phyloP scores from a whole-genome alignment of 2,113 vertebrate genomes.

The Dendropsophus ebraccatus region DNA sequence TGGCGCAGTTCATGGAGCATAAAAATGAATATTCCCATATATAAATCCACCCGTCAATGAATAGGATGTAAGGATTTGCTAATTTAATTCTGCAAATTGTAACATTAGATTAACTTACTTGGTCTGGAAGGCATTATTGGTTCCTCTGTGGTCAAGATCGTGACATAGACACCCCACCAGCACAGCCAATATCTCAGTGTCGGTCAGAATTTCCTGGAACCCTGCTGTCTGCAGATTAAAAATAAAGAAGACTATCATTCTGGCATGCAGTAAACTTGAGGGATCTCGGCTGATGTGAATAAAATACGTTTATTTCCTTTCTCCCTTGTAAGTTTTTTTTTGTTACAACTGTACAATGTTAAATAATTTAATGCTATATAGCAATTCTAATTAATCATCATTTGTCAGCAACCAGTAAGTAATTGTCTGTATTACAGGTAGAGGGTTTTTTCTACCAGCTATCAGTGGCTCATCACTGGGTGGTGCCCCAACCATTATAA shows the following conservation, averaged over 20 bases:
- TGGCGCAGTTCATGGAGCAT: neutral
- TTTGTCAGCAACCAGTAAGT: neutral
- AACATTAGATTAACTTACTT: conserved; percentile 80
- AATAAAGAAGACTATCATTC: conserved; percentile 67
- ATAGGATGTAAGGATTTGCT: neutral
- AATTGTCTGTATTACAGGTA: too few species aligned
- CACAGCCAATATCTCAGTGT: conserved; percentile 95
- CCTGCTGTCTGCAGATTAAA: conserved; percentile 84
- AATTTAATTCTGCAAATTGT: neutral
- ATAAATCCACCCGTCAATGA: neutral
- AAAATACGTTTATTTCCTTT: neutral
- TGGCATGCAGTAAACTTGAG: conserved; percentile 54
- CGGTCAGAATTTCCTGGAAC: conserved; percentile 94
- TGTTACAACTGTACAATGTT: neutral
- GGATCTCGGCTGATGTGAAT: neutral
- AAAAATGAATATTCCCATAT: conserved; percentile 3
- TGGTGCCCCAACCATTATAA: too few species aligned
- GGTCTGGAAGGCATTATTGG: conserved; percentile 98
- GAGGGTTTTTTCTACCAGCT: too few species aligned
- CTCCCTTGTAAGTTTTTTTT: neutral
- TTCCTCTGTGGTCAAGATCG: conserved; percentile 98
- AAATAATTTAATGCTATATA: neutral
- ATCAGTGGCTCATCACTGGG: too few species aligned
- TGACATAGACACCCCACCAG: conserved; percentile 98
- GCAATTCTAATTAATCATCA: neutral